A percentile compares a stretch with the other conserved stretches of the same genome.
Evolutionary conservation across 2,888 invertebrate genomes (phyloP).

Genomic region (Mesorhabditis sp.): DNA sequence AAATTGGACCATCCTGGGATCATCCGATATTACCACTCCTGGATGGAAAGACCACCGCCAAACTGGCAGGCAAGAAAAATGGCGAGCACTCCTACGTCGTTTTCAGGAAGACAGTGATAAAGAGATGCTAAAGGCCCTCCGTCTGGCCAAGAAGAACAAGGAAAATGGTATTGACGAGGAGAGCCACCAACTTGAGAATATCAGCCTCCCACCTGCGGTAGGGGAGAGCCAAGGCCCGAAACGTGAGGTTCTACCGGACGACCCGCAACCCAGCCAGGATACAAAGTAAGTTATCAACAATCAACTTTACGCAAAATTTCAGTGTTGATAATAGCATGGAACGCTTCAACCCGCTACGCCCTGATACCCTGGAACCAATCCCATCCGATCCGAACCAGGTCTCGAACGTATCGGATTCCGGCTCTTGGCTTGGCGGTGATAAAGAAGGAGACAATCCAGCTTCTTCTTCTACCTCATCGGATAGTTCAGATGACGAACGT

Average conservation of each 20-base stretch:
- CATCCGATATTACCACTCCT: constrained; percentile 89
- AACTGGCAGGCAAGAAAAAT: constrained; percentile 74
- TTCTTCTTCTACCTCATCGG: not conserved
- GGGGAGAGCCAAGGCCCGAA: not conserved
- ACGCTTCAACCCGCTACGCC: not conserved
- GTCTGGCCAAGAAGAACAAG: too few species aligned
- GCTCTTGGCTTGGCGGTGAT: not conserved
- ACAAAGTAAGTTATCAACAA: not conserved
- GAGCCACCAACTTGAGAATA: not conserved
- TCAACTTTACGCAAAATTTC: not conserved
- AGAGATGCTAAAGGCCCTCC: constrained; percentile 18
- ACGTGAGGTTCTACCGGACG: not conserved
- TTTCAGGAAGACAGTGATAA: constrained; percentile 28
- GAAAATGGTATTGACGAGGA: not conserved
- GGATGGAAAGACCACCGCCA: constrained; percentile 86
- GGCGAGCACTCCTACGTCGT: not conserved
- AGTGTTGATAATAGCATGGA: not conserved
- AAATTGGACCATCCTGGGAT: constrained; percentile 90
- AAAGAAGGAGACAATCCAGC: not conserved
- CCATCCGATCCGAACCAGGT: constrained; percentile 3
- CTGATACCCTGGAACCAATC: not conserved
- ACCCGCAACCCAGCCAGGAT: not conserved
- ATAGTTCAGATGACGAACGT: not conserved
- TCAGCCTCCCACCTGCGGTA: not conserved
- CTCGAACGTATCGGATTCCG: not conserved